Evolutionary conservation across 2,113 vertebrate genomes (phyloP).

Genomic region (Dendrocopos noguchii): DNA sequence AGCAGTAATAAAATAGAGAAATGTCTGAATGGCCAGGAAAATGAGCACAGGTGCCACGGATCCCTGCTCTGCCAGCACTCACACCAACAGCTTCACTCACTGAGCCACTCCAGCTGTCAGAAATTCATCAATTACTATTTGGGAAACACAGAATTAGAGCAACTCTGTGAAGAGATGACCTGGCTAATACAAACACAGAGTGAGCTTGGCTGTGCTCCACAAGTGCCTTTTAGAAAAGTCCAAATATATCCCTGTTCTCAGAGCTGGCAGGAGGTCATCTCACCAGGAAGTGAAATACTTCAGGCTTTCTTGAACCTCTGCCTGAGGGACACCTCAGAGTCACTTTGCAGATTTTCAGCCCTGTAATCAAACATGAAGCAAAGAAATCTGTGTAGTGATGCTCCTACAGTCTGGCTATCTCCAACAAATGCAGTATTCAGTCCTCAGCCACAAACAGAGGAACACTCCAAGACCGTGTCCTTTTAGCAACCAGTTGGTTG

Average conservation of each 20-base stretch:
- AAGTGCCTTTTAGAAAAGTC: not conserved
- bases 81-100: not conserved
- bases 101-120: not conserved
- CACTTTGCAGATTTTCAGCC: not conserved
- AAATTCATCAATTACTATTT: not conserved
- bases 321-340: not conserved
- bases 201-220: not conserved
- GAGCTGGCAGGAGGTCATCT: not conserved
- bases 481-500: not conserved
- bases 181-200: not conserved
- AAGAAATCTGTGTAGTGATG: not conserved
- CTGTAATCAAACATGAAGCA: not conserved
- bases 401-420: not conserved
- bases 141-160: not conserved
- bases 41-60: not conserved
- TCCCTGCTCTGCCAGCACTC: not conserved
- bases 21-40: not conserved
- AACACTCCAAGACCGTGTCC: not conserved
- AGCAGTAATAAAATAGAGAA: not conserved
- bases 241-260: not conserved
- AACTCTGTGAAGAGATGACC: not conserved
- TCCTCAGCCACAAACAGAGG: not conserved
- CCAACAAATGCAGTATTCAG: not conserved
- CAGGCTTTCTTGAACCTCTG: not conserved
- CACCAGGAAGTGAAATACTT: not conserved